Evolutionary conservation across 2,888 invertebrate species (phyloP).

Genomic region (Eurytoma adleriae): DNA sequence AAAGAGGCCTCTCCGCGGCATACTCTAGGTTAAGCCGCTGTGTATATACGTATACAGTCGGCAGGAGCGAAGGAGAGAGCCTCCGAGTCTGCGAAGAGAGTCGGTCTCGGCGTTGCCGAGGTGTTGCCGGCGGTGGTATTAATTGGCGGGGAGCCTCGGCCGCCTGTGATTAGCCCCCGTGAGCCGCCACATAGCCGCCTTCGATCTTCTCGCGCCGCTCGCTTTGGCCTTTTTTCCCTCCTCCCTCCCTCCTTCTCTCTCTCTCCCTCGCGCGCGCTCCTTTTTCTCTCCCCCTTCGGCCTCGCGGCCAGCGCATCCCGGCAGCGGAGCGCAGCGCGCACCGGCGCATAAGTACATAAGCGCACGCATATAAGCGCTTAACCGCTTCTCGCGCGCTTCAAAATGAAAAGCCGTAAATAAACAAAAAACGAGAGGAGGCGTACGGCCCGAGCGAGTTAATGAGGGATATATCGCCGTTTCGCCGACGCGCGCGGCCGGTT

Average conservation of each 20-base stretch:
- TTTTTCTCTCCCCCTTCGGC: conserved; percentile 1
- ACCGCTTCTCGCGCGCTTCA: conserved; percentile 10
- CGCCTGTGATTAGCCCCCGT: conserved; percentile 68
- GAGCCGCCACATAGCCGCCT: conserved; percentile 63
- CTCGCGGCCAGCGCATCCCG: conserved; percentile 7
- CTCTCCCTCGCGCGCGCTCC: conserved; percentile 1
- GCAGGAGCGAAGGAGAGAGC: conserved; percentile 40
- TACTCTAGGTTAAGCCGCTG: conserved; percentile 53
- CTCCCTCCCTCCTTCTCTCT: conserved; percentile 15
- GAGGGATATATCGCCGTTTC: neutral
- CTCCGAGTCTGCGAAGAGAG: conserved; percentile 48
- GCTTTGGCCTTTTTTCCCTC: conserved; percentile 33
- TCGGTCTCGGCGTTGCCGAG: conserved; percentile 58
- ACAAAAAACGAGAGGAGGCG: conserved; percentile 39
- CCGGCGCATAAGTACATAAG: conserved; percentile 30
- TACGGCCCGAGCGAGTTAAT: conserved; percentile 59
- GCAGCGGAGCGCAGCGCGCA: conserved; percentile 1
- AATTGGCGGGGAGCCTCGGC: conserved; percentile 70
- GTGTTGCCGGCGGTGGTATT: conserved; percentile 73
- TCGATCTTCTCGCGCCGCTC: conserved; percentile 60
- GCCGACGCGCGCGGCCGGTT: neutral
- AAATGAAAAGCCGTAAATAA: conserved; percentile 55
- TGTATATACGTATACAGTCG: conserved; percentile 22
- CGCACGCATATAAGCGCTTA: conserved; percentile 30
- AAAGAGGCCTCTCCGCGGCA: conserved; percentile 27